Conservation (phyloP, 2,888 invertebrate species). For the Tetragonula carbonaria region DNA sequence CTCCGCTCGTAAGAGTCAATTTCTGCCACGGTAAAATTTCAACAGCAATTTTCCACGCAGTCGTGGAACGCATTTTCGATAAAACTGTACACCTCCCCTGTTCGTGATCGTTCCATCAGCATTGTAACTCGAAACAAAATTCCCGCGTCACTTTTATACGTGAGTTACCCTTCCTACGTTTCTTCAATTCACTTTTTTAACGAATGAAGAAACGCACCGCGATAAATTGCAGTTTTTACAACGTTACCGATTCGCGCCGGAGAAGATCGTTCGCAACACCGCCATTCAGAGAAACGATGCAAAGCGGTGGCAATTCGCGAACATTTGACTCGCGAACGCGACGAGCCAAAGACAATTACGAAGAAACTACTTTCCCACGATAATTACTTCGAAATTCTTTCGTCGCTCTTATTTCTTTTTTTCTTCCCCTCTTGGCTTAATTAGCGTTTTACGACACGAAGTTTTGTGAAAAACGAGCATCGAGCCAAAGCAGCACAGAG, state of each 20-base stretch:
- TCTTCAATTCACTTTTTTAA: background rate
- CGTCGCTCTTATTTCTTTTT: background rate
- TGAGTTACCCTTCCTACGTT: background rate
- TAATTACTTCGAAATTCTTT: conserved; percentile 19
- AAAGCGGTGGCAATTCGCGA: conserved; percentile 41
- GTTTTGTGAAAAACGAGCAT: background rate
- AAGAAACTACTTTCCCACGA: conserved; percentile 27
- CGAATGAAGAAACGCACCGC: conserved; percentile 15
- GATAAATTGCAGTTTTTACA: conserved; percentile 34
- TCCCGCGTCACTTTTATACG: background rate
- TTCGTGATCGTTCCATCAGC: too few species aligned
- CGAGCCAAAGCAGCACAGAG: too few species aligned
- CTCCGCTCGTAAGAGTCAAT: background rate
- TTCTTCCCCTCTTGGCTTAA: background rate
- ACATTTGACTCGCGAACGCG: conserved; percentile 30
- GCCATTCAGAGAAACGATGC: conserved; percentile 29
- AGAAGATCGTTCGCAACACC: conserved; percentile 10
- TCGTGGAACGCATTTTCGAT: too few species aligned
- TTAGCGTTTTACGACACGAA: background rate
- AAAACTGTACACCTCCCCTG: too few species aligned
- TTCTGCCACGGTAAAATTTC: background rate
- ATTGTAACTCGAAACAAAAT: background rate
- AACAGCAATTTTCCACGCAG: too few species aligned
- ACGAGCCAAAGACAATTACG: conserved; percentile 21
- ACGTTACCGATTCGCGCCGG: background rate